Evolutionary conservation across 2,888 invertebrate species (phyloP).

Genomic region (Odontomyia ornata): DNA sequence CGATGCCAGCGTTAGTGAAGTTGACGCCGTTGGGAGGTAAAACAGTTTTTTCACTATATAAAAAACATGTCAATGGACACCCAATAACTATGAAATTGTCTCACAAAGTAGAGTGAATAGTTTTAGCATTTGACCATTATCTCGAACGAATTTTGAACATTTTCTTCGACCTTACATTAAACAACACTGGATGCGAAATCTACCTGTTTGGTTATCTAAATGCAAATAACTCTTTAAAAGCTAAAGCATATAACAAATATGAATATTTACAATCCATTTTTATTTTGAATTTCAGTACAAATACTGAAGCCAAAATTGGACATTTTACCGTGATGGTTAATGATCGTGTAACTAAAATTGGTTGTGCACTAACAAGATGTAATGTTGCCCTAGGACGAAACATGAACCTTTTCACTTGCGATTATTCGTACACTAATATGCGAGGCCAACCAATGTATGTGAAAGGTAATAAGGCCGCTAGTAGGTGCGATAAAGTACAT

Average conservation of each 20-base stretch:
- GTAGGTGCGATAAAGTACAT: constrained; percentile 2
- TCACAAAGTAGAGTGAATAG: too few species aligned
- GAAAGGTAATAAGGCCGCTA: neutral
- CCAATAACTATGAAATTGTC: too few species aligned
- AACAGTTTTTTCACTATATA: too few species aligned
- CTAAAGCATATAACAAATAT: too few species aligned
- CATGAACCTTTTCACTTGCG: constrained; percentile 22
- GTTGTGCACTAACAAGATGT: constrained; percentile 26
- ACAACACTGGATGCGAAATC: too few species aligned
- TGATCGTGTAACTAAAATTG: constrained; percentile 19
- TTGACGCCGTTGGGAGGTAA: constrained; percentile 14
- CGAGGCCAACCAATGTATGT: neutral
- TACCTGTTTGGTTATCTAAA: too few species aligned
- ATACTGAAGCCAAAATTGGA: neutral
- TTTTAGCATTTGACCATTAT: too few species aligned
- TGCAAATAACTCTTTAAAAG: too few species aligned
- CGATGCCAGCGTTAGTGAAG: neutral
- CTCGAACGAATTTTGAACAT: too few species aligned
- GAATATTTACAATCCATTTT: too few species aligned
- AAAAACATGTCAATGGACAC: too few species aligned
- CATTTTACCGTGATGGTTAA: constrained; percentile 34
- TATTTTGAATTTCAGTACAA: constrained; percentile 5
- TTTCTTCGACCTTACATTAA: too few species aligned
- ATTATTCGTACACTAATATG: constrained; percentile 34
- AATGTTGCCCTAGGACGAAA: neutral